Conservation (phyloP, 2,797 vertebrate genomes). For the Malurus leucopterus region DNA sequence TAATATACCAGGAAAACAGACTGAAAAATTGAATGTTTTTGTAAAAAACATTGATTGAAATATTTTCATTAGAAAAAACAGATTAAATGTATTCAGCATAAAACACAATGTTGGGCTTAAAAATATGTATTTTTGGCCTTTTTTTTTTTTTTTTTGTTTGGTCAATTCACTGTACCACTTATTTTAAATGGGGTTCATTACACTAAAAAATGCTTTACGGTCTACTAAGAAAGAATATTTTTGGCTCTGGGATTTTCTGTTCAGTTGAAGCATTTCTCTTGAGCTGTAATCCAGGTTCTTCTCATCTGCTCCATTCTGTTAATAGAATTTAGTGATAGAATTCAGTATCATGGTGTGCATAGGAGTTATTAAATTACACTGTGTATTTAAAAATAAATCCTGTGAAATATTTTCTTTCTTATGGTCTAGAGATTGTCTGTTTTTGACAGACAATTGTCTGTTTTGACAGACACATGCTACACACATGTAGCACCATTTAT, state of each 20-base stretch:
- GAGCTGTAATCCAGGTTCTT: not conserved
- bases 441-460: too few relatives aligned
- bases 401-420: not conserved
- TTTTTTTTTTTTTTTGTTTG: not conserved
- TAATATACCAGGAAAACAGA: not conserved
- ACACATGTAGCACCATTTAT: fast-evolving
- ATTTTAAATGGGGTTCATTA: not conserved
- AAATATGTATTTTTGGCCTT: not conserved
- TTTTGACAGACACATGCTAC: too few relatives aligned
- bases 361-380: not conserved
- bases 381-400: not conserved
- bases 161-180: not conserved
- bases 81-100: fast-evolving
- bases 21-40: not conserved
- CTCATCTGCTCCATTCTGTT: not conserved
- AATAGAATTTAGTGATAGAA: not conserved
- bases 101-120: not conserved
- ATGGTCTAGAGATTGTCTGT: not conserved
- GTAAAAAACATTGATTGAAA: not conserved
- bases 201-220: not conserved
- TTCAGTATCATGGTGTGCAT: not conserved
- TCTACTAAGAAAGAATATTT: not conserved
- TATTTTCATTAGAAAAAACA: not conserved
- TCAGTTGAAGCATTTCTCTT: not conserved
- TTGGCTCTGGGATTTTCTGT: not conserved